phyloP scores from a whole-genome alignment of 1,140 invertebrate genomes.

The Leguminivora glycinivorella region DNA sequence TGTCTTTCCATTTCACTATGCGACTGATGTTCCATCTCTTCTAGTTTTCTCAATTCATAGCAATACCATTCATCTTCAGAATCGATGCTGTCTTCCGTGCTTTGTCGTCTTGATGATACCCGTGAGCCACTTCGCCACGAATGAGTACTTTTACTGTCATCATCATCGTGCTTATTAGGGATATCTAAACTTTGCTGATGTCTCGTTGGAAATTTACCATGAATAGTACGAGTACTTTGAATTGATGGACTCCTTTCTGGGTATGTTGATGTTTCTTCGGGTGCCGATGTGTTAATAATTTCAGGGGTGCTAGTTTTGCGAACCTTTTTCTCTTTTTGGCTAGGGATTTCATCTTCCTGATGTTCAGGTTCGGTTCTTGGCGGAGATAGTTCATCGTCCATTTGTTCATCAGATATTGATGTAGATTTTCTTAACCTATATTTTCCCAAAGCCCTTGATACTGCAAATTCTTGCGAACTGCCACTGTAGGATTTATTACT shows the following conservation, averaged over 20 bases:
- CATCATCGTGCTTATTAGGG: conserved; percentile 87
- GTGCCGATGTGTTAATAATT: conserved; percentile 60
- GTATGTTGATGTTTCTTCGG: conserved; percentile 71
- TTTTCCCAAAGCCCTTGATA: conserved; percentile 89
- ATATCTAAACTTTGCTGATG: conserved; percentile 91
- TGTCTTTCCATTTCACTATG: conserved; percentile 83
- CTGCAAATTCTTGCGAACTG: conserved; percentile 87
- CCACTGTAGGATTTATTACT: conserved; percentile 79
- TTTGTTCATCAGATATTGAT: conserved; percentile 83
- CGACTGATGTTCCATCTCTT: conserved; percentile 90
- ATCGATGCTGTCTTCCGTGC: conserved; percentile 95
- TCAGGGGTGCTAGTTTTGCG: conserved; percentile 68
- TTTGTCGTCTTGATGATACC: conserved; percentile 92
- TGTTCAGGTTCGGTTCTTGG: conserved; percentile 75
- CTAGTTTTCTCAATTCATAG: conserved; percentile 91
- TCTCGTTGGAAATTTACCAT: conserved; percentile 81
- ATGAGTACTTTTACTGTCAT: conserved; percentile 91
- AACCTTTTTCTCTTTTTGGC: conserved; percentile 57
- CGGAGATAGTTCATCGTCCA: conserved; percentile 73
- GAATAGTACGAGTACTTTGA: conserved; percentile 79
- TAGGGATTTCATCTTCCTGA: conserved; percentile 56
- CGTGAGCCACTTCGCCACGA: conserved; percentile 91
- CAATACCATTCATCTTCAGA: conserved; percentile 96
- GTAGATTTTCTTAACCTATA: conserved; percentile 88
- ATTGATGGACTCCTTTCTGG: conserved; percentile 84